Base-by-base conservation (phyloP, 2,797 vertebrate genomes). In the Malurus leucopterus region DNA sequence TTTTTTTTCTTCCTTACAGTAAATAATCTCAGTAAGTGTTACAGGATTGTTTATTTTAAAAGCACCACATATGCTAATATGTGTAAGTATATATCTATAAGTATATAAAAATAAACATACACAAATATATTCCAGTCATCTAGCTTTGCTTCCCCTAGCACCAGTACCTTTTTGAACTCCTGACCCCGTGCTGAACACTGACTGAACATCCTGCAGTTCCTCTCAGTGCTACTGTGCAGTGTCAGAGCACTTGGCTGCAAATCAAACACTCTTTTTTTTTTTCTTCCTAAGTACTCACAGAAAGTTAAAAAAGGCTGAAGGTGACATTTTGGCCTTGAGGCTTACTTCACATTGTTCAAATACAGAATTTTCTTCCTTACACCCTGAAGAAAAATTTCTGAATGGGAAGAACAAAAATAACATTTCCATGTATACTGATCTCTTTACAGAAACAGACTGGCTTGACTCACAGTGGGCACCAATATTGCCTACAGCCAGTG, bases 241-340 rank as follows among this genome's bases (percentile, higher is more conserved):
- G 38, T 73, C n/a, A 71, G 62, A 74, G 67, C 47, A 61, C 41
- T 64, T 81, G 49, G 53, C 58, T 67, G 53, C 55, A 71, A 72
- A 72, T 89, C 54, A 79, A 74, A 53, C 64, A 11, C 1, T 11
- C 10, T 19, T 26, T n/a, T n/a, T 26, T 85, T 73, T 67, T 79
- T 86, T 40, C 12, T 55, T 38, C 36, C 36, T 3, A 55, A 88
- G 49, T 62, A 44, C 14, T 77, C n/a, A 67, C 30, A 65, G 57
- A 63, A 89, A 77, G 21, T 69, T 76, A 70, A 40, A 85, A 89
- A 80, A 79, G n/a, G 17, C 43, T 83, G 41, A 59, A 82, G 36
- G 32, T 87, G 62, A 62, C n/a, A 46, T 74, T 91, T 77, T 87
- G 62, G 54, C 68, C 54, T 93, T 84, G 36, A 69, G 36, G 41